Evolutionary conservation across 1,140 invertebrate genomes (phyloP).

Genomic region (Scylla paramamosain): DNA sequence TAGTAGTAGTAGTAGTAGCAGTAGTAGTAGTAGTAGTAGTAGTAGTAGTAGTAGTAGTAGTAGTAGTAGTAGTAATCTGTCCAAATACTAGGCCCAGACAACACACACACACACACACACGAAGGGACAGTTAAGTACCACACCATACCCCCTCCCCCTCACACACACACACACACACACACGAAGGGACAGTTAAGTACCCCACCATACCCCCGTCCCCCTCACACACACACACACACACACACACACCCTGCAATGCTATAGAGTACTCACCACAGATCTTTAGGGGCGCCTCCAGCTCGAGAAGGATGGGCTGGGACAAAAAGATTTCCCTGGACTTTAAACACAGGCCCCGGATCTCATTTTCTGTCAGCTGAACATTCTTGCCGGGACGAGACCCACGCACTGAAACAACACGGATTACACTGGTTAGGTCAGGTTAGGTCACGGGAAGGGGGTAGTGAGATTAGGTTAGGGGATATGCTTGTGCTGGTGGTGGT

Average conservation of each 20-base stretch:
- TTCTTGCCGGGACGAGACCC: slow-evolving; percentile 87
- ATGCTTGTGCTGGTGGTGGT: too few species aligned
- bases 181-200: too few species aligned
- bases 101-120: too few species aligned
- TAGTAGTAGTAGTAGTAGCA: neutral
- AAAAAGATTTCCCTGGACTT: slow-evolving; percentile 87
- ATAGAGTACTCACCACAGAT: slow-evolving; percentile 85
- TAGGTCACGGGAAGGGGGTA: too few species aligned
- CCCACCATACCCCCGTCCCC: too few species aligned
- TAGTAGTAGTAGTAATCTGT: too few species aligned
- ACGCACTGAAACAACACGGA: slow-evolving; percentile 82
- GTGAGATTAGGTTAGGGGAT: too few species aligned
- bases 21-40: neutral
- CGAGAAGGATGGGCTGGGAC: slow-evolving; percentile 87
- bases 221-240: neutral
- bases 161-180: neutral
- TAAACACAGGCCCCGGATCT: slow-evolving; percentile 85
- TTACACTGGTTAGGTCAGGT: too few species aligned
- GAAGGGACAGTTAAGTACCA: neutral
- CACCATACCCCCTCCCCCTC: neutral
- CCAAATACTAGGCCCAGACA: too few species aligned
- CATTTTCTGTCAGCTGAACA: slow-evolving; percentile 87
- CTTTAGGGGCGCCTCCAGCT: slow-evolving; percentile 86
- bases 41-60: too few species aligned
- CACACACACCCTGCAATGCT: neutral